These are phyloP conservation scores for Nettapus auritus DNA, from an alignment of 2,113 vertebrate species.

Conservation along the genomic window DNA sequence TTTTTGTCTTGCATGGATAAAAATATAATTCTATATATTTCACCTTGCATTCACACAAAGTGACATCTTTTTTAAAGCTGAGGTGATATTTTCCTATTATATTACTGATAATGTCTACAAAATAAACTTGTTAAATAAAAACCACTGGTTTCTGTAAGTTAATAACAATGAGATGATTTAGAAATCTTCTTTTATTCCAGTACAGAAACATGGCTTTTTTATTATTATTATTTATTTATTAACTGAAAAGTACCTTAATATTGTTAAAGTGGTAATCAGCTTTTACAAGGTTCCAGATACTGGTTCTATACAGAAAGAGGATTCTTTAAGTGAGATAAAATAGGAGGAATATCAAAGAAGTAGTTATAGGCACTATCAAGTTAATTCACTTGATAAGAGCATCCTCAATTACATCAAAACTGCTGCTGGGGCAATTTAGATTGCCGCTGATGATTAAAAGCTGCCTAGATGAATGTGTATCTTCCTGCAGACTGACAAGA, in stretches of 20 bases:
- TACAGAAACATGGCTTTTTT: neutral
- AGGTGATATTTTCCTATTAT: neutral
- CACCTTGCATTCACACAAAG: neutral
- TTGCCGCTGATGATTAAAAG: neutral
- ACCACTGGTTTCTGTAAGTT: neutral
- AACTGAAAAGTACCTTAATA: neutral
- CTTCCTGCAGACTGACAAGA: neutral
- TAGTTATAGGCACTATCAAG: neutral
- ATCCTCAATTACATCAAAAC: neutral
- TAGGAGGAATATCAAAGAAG: neutral
- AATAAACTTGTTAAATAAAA: neutral
- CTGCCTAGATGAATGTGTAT: neutral
- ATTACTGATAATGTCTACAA: neutral
- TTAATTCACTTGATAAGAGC: neutral
- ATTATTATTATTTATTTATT: too few species aligned
- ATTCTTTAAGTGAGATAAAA: neutral
- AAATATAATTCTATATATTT: neutral
- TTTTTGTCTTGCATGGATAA: neutral
- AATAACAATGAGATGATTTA: neutral
- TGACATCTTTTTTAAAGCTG: constrained; percentile 5
- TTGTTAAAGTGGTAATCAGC: neutral
- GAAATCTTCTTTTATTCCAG: neutral
- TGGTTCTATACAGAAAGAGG: neutral
- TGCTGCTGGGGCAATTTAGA: neutral
- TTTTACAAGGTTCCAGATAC: neutral